These are phyloP conservation scores for Yoshiicerus persimilis DNA, from an alignment of 1,140 invertebrate species.

Conservation along the genomic window DNA sequence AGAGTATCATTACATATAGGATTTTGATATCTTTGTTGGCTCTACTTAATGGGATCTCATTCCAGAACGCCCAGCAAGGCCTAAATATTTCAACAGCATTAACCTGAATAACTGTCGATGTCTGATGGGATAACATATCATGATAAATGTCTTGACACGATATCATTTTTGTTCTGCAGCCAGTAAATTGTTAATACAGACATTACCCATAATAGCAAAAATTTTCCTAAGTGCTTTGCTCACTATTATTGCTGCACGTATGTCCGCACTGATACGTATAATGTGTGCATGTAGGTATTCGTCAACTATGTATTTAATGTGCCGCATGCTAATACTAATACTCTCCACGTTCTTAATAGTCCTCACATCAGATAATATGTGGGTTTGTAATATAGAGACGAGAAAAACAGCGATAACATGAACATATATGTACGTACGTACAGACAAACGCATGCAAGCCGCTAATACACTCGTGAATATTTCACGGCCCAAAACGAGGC, in stretches of 20 bases:
- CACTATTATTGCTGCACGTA: not conserved
- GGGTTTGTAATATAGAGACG: not conserved
- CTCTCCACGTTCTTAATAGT: not conserved
- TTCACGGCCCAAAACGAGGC: conserved; percentile 14
- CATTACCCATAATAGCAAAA: conserved; percentile 17
- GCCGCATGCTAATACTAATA: not conserved
- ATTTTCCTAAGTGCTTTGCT: not conserved
- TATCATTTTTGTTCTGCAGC: conserved; percentile 4
- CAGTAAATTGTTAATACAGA: conserved; percentile 4
- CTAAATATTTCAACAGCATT: conserved; percentile 23
- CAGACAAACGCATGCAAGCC: too few relatives aligned
- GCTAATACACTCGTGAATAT: conserved; percentile 13
- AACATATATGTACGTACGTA: not conserved
- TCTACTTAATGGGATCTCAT: not conserved
- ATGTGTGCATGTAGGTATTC: not conserved
- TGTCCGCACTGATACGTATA: too few relatives aligned
- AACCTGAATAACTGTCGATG: conserved; percentile 17
- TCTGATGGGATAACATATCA: conserved; percentile 17
- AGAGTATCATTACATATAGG: not conserved
- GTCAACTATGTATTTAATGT: not conserved
- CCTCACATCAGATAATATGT: too few relatives aligned
- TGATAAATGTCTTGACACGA: conserved; percentile 14
- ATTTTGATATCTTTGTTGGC: not conserved
- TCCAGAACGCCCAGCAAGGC: conserved; percentile 5
- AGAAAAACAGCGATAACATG: not conserved